Evolutionary conservation across 2,113 vertebrate species (phyloP).

Genomic region (Mirounga angustirostris): DNA sequence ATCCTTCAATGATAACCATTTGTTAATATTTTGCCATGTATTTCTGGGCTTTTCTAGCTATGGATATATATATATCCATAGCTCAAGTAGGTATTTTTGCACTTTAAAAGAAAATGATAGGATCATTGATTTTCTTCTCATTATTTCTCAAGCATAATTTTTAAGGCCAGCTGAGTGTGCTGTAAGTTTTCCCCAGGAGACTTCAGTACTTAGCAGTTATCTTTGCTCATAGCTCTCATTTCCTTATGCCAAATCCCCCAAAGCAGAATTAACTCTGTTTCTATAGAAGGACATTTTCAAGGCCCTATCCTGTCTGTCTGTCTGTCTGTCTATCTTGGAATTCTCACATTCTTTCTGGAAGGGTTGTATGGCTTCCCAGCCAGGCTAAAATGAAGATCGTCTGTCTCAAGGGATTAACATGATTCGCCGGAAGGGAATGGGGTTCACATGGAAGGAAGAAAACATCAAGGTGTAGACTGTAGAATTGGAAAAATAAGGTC

Average conservation of each 20-base stretch:
- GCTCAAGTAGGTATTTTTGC: not conserved
- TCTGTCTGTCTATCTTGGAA: not conserved
- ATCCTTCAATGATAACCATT: not conserved
- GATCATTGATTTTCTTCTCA: not conserved
- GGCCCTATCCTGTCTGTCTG: not conserved
- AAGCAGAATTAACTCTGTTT: not conserved
- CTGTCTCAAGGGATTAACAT: not conserved
- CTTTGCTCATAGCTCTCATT: not conserved
- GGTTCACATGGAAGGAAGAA: not conserved
- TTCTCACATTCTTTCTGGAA: conserved; percentile 10
- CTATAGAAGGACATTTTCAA: not conserved
- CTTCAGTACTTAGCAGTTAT: not conserved
- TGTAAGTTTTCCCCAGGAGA: not conserved
- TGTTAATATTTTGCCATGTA: not conserved
- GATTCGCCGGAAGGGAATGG: not conserved
- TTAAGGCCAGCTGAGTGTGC: not conserved
- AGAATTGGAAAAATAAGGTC: not conserved
- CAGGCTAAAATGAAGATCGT: not conserved
- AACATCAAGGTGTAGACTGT: too few species aligned
- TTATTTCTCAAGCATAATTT: not conserved
- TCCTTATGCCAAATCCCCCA: not conserved
- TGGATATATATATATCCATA: not conserved
- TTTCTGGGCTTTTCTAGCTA: not conserved
- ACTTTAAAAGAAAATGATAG: not conserved
- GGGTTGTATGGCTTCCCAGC: not conserved